Percentiles rank a stretch among this genome's conserved stretches.
Evolutionary conservation across 2,888 invertebrate genomes (phyloP).

Genomic region (Cephus rjabovi): DNA sequence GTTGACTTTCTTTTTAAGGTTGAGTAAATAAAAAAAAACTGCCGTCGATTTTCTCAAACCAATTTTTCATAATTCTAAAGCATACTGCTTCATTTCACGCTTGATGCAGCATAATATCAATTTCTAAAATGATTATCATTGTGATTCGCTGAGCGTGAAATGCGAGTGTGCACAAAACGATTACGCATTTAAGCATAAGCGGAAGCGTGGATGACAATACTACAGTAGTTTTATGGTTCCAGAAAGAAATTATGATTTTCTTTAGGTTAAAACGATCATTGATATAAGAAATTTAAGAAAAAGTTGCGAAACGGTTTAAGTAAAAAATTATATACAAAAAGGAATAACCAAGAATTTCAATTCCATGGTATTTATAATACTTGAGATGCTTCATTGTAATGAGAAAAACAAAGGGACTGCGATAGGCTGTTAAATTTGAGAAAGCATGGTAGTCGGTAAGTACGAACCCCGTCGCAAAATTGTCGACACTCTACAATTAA

Average conservation of each 20-base stretch:
- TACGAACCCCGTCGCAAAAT: not conserved
- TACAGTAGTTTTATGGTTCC: not conserved
- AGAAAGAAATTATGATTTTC: not conserved
- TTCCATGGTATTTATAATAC: not conserved
- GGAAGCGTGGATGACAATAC: not conserved
- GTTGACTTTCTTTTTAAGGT: not conserved
- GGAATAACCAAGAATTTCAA: not conserved
- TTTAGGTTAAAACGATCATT: not conserved
- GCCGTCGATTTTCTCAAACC: not conserved
- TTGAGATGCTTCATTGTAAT: not conserved
- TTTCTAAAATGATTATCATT: not conserved
- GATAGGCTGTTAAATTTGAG: not conserved
- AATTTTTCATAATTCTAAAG: not conserved
- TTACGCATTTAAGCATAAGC: not conserved
- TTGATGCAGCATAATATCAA: not conserved
- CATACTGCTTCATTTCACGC: not conserved
- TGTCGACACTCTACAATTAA: not conserved
- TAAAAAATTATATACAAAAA: not conserved
- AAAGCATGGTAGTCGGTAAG: not conserved
- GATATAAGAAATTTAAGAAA: not conserved
- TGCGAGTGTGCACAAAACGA: not conserved
- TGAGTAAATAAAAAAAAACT: not conserved
- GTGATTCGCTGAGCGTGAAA: not conserved
- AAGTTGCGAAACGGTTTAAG: not conserved
- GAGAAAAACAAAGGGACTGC: not conserved